A percentile compares a stretch with the other conserved stretches of the same genome.
These are phyloP conservation scores for Onychostruthus taczanowskii DNA, from an alignment of 2,113 vertebrate species.

Conservation along the genomic window DNA sequence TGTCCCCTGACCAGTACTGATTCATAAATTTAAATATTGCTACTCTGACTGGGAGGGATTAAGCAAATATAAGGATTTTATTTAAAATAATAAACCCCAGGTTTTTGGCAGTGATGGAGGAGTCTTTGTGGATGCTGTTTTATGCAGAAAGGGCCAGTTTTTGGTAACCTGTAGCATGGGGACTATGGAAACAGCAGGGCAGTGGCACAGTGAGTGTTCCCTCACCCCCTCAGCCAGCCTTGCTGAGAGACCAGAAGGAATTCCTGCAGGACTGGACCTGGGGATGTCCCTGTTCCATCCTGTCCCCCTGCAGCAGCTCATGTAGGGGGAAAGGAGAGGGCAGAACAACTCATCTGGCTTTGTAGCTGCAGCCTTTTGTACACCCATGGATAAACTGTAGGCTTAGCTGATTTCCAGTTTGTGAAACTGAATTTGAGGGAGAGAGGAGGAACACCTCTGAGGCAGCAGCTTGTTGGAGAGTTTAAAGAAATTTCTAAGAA, in stretches of 20 bases:
- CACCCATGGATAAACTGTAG: not conserved
- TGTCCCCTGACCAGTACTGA: not conserved
- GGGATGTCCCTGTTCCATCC: not conserved
- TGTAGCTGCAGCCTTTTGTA: not conserved
- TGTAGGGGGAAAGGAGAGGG: not conserved
- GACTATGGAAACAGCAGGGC: not conserved
- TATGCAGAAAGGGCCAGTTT: not conserved
- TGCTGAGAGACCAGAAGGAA: not conserved
- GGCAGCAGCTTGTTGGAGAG: not conserved
- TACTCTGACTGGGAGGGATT: not conserved
- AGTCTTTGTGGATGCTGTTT: not conserved
- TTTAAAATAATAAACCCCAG: not conserved
- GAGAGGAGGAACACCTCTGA: not conserved
- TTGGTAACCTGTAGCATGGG: not conserved
- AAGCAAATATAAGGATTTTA: not conserved
- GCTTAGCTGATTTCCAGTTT: not conserved
- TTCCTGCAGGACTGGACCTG: not conserved
- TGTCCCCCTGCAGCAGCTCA: not conserved
- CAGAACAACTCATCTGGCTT: not conserved
- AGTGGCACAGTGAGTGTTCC: not conserved
- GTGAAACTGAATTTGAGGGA: not conserved
- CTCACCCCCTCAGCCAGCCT: rapidly evolving
- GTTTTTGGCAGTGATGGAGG: not conserved
- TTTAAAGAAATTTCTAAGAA: not conserved
- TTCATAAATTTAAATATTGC: not conserved